Percentiles rank a stretch among this genome's conserved stretches.
These are phyloP conservation scores for Labroides dimidiatus DNA, from an alignment of 2,797 vertebrate species.

Conservation along the genomic window DNA sequence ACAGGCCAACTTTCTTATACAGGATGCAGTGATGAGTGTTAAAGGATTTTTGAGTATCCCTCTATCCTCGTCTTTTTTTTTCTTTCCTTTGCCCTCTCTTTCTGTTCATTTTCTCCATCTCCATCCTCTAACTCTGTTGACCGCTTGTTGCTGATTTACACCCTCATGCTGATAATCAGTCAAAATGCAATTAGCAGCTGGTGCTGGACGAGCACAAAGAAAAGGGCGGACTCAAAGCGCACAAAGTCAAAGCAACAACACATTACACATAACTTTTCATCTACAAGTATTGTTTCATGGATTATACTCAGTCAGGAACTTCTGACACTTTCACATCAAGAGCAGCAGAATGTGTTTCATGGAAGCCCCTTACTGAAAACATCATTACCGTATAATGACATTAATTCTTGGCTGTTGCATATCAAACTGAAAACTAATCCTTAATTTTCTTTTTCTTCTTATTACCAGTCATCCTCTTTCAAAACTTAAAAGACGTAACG, in stretches of 20 bases:
- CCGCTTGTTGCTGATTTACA: constrained; percentile 68
- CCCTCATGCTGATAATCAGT: constrained; percentile 68
- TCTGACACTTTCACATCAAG: not conserved
- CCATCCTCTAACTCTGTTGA: constrained; percentile 45
- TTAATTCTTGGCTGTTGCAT: constrained; percentile 11
- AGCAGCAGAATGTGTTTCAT: not conserved
- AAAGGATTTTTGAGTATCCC: not conserved
- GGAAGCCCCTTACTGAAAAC: constrained; percentile 9
- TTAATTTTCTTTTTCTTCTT: not conserved
- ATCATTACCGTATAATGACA: constrained; percentile 2
- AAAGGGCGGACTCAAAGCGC: constrained; percentile 44
- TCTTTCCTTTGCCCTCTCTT: constrained; percentile 22
- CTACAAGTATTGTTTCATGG: not conserved
- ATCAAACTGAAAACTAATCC: constrained; percentile 37
- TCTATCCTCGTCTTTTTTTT: not conserved
- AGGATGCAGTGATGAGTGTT: too few species aligned
- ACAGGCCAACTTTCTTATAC: too few species aligned
- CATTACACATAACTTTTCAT: not conserved
- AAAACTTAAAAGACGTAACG: constrained; percentile 42
- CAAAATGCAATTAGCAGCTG: constrained; percentile 79
- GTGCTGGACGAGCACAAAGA: constrained; percentile 43
- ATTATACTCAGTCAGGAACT: not conserved
- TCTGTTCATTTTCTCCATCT: constrained; percentile 47
- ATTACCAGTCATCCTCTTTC: constrained; percentile 31
- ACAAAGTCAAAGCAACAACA: constrained; percentile 57